phyloP scores from a whole-genome alignment of 2,113 vertebrate genomes.

The Phainopepla nitens region DNA sequence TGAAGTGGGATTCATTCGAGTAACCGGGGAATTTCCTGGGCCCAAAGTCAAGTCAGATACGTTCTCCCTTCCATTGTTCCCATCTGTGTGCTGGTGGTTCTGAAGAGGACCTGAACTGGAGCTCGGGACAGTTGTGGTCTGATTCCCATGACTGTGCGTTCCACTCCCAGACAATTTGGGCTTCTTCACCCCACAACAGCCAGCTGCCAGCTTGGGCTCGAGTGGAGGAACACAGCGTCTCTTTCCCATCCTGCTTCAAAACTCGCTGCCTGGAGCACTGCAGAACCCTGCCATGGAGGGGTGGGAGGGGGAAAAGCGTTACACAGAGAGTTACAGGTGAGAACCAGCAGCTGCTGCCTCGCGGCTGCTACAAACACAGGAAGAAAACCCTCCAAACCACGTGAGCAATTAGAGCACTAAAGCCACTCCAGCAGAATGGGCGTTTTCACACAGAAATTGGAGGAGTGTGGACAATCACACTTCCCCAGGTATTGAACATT shows the following conservation, averaged over 20 bases:
- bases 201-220: slow-evolving; percentile 85
- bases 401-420: neutral
- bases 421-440: neutral
- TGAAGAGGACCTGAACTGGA: slow-evolving; percentile 81
- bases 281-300: slow-evolving; percentile 68
- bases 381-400: rapidly evolving
- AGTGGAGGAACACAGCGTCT: slow-evolving; percentile 84
- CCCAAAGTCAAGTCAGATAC: slow-evolving; percentile 80
- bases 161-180: slow-evolving; percentile 81
- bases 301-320: neutral
- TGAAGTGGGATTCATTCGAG: slow-evolving; percentile 81
- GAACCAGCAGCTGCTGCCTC: neutral
- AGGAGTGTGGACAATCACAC: neutral
- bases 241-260: slow-evolving; percentile 84
- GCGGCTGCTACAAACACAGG: neutral
- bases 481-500: neutral
- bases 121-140: slow-evolving; percentile 74
- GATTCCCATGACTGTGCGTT: slow-evolving; percentile 78
- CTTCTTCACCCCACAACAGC: slow-evolving; percentile 86
- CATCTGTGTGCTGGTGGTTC: slow-evolving; percentile 83
- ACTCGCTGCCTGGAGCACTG: slow-evolving; percentile 71
- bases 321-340: neutral
- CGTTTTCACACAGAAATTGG: neutral
- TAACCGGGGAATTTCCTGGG: slow-evolving; percentile 77
- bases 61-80: slow-evolving; percentile 78